A percentile compares a stretch with the other conserved stretches of the same genome.
Evolutionary conservation across 2,113 vertebrate genomes (phyloP).

Genomic region (Stomatorhinus ivindoensis): DNA sequence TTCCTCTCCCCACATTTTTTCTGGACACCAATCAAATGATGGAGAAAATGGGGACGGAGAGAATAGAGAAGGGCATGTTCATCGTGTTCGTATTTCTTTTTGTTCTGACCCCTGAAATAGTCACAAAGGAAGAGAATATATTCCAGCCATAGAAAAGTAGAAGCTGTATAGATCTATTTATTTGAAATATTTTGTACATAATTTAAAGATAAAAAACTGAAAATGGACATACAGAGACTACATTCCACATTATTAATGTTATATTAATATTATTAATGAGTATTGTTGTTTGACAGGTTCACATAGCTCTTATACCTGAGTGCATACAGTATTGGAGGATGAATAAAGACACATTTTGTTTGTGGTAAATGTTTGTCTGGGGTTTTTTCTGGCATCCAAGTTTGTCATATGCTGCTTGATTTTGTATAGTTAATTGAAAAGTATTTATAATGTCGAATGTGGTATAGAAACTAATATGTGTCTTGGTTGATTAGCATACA

Average conservation of each 20-base stretch:
- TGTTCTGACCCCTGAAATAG: constrained; percentile 29
- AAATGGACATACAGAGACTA: constrained; percentile 41
- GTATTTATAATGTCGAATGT: not conserved
- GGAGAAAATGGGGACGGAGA: not conserved
- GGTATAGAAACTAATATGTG: not conserved
- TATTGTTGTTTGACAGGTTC: constrained; percentile 59
- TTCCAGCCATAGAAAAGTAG: constrained; percentile 23
- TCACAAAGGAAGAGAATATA: constrained; percentile 34
- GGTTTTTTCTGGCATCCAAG: not conserved
- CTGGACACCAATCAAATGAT: not conserved
- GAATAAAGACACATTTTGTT: constrained; percentile 51
- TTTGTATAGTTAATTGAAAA: not conserved
- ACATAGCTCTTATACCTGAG: constrained; percentile 53
- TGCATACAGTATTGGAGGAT: constrained; percentile 46
- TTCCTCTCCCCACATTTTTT: not conserved
- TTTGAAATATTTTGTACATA: constrained; percentile 57
- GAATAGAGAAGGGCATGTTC: not conserved
- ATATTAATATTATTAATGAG: constrained; percentile 56
- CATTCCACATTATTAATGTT: constrained; percentile 64
- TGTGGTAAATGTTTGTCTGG: not conserved
- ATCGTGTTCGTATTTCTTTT: not conserved
- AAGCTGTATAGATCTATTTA: constrained; percentile 55
- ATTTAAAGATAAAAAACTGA: constrained; percentile 40
- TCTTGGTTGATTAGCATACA: not conserved
- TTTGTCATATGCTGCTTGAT: not conserved